phyloP scores from a whole-genome alignment of 2,113 vertebrate genomes.

The Mirza zaza region DNA sequence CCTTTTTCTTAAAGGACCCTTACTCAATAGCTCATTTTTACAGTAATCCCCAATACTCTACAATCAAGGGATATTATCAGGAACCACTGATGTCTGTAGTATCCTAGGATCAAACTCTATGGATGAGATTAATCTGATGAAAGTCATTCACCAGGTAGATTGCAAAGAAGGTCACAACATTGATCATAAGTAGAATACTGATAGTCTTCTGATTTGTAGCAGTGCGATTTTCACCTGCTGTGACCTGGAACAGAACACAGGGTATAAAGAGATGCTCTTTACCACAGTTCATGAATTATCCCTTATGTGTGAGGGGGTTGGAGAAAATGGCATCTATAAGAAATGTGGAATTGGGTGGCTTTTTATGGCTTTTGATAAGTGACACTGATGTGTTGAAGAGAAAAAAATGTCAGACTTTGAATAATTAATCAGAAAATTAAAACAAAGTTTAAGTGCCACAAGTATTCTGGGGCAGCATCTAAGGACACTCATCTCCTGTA shows the following conservation, averaged over 20 bases:
- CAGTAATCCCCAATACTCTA: neutral
- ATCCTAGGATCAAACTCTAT: neutral
- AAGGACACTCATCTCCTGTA: neutral
- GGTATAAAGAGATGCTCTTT: neutral
- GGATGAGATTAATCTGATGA: neutral
- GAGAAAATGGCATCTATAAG: neutral
- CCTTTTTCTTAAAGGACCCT: neutral
- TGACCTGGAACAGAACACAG: neutral
- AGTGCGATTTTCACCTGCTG: neutral
- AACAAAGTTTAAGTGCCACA: neutral
- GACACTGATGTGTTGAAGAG: neutral
- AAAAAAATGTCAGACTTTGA: neutral
- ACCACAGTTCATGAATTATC: neutral
- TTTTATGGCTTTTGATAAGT: neutral
- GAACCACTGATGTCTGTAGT: neutral
- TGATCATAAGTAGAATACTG: neutral
- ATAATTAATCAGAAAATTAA: neutral
- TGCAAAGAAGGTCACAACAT: neutral
- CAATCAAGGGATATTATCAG: neutral
- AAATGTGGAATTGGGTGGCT: neutral
- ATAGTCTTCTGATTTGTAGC: neutral
- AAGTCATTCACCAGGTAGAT: neutral
- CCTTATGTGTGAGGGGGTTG: neutral
- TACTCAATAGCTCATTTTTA: neutral
- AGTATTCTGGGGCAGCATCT: neutral